These are phyloP conservation scores for Entomobrya proxima DNA, from an alignment of 2,888 invertebrate species.

Conservation along the genomic window DNA sequence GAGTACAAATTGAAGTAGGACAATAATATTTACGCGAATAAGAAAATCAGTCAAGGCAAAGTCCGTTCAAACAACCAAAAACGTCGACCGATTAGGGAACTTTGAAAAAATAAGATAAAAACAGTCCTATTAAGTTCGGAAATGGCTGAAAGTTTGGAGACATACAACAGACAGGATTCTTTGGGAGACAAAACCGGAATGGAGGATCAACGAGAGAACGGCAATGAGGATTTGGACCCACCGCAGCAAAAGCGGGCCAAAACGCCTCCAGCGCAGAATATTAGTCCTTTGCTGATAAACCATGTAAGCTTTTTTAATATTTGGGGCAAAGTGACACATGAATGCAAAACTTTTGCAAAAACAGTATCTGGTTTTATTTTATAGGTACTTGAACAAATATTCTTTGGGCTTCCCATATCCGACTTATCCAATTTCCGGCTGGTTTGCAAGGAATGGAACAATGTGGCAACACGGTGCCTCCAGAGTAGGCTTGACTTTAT, in stretches of 20 bases:
- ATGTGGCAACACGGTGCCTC: conserved; percentile 62
- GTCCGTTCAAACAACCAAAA: no score
- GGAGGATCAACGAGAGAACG: not conserved
- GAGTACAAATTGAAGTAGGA: not conserved
- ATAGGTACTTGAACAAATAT: conserved; percentile 59
- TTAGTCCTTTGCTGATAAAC: conserved; percentile 54
- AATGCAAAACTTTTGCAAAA: not conserved
- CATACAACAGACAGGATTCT: no score
- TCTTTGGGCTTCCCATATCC: conserved; percentile 22
- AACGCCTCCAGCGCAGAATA: conserved; percentile 43
- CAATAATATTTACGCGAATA: not conserved
- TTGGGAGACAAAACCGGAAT: no score
- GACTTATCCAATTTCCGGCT: conserved; percentile 61
- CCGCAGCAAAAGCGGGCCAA: conserved; percentile 36
- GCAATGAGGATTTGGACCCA: not conserved
- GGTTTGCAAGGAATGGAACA: conserved; percentile 63
- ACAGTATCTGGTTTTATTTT: conserved; percentile 20
- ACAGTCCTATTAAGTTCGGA: no score
- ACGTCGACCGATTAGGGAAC: no score
- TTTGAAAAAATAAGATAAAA: no score
- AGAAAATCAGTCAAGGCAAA: not conserved
- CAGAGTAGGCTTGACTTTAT: conserved; percentile 56
- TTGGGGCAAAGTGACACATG: not conserved
- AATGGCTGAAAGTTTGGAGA: no score
- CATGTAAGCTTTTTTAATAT: conserved; percentile 44